These are phyloP conservation scores for Limonius californicus DNA, from an alignment of 1,140 invertebrate genomes.

Conservation along the genomic window DNA sequence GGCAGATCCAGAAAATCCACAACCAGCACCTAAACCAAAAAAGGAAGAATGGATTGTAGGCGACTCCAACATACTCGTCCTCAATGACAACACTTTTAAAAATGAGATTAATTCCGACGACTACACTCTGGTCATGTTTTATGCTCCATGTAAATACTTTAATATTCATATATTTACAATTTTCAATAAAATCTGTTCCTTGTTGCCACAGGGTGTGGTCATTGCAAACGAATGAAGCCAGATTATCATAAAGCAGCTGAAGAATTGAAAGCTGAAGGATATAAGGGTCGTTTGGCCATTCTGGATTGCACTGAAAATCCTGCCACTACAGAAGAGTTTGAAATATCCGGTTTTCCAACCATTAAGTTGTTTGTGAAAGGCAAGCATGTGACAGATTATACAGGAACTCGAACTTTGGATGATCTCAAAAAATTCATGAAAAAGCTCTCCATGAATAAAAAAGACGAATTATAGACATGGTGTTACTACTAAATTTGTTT, in stretches of 20 bases:
- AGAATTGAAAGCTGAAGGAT: conserved; percentile 52
- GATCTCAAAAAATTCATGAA: conserved; percentile 55
- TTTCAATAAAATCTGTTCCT: not conserved
- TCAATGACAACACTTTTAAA: conserved; percentile 54
- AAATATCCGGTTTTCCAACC: conserved; percentile 68
- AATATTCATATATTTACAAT: not conserved
- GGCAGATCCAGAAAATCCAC: conserved; percentile 55
- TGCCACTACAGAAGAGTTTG: conserved; percentile 54
- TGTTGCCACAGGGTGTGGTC: conserved; percentile 65
- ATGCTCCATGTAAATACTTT: conserved; percentile 66
- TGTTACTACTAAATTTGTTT: too few species aligned
- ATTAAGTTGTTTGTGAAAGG: conserved; percentile 70
- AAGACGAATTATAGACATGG: conserved; percentile 44
- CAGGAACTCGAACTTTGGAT: conserved; percentile 56
- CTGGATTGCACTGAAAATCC: conserved; percentile 64
- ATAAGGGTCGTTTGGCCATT: conserved; percentile 51
- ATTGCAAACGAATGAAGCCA: conserved; percentile 72
- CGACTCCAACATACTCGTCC: conserved; percentile 45
- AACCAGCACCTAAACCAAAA: conserved; percentile 16
- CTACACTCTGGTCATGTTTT: conserved; percentile 71
- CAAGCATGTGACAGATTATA: conserved; percentile 54
- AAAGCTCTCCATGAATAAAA: conserved; percentile 14
- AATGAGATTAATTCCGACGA: conserved; percentile 58
- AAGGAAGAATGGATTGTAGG: conserved; percentile 31
- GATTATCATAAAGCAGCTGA: conserved; percentile 62